These are phyloP conservation scores for Melipona quadrifasciata DNA, from an alignment of 1,140 invertebrate species.

Conservation along the genomic window DNA sequence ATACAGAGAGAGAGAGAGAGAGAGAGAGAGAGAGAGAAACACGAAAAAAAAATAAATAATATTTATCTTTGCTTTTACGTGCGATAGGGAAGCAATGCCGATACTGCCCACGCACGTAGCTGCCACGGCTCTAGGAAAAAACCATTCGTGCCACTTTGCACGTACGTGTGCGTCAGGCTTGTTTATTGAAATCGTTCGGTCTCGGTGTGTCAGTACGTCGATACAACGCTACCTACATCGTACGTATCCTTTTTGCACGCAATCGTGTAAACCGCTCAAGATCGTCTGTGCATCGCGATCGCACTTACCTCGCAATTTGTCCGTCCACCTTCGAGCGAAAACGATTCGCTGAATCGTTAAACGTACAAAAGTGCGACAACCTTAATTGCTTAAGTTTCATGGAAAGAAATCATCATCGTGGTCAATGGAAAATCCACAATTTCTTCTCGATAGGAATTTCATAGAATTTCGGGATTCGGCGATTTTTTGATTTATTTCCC, in stretches of 20 bases:
- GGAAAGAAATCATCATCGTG: no score
- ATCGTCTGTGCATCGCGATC: slow-evolving; percentile 17
- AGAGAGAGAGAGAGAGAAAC: neutral
- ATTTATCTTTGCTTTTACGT: slow-evolving; percentile 51
- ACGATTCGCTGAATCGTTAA: neutral
- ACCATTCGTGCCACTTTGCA: slow-evolving; percentile 48
- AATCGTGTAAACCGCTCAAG: neutral
- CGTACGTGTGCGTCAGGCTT: slow-evolving; percentile 45
- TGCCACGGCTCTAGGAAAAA: slow-evolving; percentile 44
- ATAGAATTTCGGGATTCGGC: neutral
- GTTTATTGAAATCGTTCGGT: slow-evolving; percentile 49
- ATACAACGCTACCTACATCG: neutral
- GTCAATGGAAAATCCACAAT: neutral
- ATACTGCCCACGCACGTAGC: slow-evolving; percentile 48
- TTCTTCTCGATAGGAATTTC: neutral
- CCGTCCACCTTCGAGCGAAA: neutral
- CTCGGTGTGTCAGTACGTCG: slow-evolving; percentile 33
- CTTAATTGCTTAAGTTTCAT: neutral
- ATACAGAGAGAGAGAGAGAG: neutral
- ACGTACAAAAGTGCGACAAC: neutral
- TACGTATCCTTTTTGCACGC: slow-evolving; percentile 31
- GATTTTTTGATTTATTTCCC: neutral
- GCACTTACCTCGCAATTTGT: slow-evolving; percentile 28
- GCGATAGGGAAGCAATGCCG: slow-evolving; percentile 47
- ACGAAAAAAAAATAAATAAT: slow-evolving; percentile 35